Conservation (phyloP, 2,113 vertebrate species). For the Diglossa brunneiventris region DNA sequence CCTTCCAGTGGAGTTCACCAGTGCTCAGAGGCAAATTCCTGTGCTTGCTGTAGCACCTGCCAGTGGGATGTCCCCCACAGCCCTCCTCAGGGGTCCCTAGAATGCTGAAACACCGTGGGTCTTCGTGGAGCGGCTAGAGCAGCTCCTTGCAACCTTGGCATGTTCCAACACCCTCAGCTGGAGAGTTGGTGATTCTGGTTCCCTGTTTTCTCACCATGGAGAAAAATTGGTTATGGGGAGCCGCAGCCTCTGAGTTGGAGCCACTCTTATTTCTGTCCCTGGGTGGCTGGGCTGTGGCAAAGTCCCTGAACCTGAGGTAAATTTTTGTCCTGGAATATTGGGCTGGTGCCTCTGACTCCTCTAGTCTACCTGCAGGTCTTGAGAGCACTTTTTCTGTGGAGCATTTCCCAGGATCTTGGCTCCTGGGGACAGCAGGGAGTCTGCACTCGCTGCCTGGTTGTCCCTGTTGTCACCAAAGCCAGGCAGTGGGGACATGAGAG, state of each 20-base stretch:
- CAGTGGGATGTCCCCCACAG: fast-evolving
- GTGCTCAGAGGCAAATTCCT: fast-evolving
- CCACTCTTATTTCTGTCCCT: not conserved
- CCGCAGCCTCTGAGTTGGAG: not conserved
- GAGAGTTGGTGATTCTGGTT: not conserved
- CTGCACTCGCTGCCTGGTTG: fast-evolving
- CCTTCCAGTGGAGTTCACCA: not conserved
- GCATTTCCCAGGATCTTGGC: fast-evolving
- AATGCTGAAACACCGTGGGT: not conserved
- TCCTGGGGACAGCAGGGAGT: fast-evolving
- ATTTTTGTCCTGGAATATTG: fast-evolving
- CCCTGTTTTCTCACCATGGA: fast-evolving
- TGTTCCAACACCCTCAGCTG: not conserved
- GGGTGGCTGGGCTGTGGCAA: fast-evolving
- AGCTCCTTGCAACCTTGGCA: no score
- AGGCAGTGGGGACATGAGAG: fast-evolving
- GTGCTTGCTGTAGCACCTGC: not conserved
- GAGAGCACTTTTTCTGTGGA: fast-evolving
- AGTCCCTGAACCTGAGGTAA: fast-evolving
- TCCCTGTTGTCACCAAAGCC: not conserved
- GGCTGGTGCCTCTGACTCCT: fast-evolving
- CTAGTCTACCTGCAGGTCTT: not conserved
- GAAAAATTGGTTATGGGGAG: fast-evolving
- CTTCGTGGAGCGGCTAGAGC: fast-evolving
- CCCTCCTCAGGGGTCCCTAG: not conserved